Evolutionary conservation across 2,888 invertebrate genomes (phyloP), one percentile per base, ranked within the genome.

Genomic region (Athetis lepigone): DNA sequence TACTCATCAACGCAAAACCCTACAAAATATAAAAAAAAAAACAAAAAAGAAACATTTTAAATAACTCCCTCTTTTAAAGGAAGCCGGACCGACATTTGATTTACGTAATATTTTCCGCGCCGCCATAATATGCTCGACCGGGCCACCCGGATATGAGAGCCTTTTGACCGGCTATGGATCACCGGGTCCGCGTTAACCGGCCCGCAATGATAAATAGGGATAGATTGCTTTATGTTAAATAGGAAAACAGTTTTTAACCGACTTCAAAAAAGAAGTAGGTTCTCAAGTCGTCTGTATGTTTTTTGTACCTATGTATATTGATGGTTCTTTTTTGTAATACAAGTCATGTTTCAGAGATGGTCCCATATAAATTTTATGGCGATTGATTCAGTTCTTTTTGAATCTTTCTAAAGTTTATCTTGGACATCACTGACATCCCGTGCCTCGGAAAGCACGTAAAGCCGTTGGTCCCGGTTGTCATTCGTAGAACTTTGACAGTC

Each of bases 161-260:
- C 82, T 79, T 83, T 83, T 84, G 84, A 81, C 75, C 77, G 75
- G 80, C 33, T 58, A 61, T 77, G 81, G 80, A 71, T 77, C 80
- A 79, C 39, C 67, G 75, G 47, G 57, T 58, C 46, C 56, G 13
- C 52, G 45, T 54, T 73, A 68, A 50, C 70, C 55, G 64, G 59
- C 18, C 43, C 25, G 52, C 52, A 52, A 64, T 57, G 51, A 58
- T 71, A 55, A 62, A 58, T 62, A 63, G 21, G 54, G 19, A 58
- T 51, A 45, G 45, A 50, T 72, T 59, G n/a, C 25, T 27, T 42
- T 61, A 52, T 67, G 67, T 67, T 21, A 42, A 57, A 62, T 46
- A 29, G 19, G 23, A n/a, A 51, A 36, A 46, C 19, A 8, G 19
- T 58, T 58, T 47, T 16, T n/a, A n/a, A n/a, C n/a, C n/a, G n/a